Conservation (phyloP, 2,797 vertebrate species). For the Podarcis siculus region DNA sequence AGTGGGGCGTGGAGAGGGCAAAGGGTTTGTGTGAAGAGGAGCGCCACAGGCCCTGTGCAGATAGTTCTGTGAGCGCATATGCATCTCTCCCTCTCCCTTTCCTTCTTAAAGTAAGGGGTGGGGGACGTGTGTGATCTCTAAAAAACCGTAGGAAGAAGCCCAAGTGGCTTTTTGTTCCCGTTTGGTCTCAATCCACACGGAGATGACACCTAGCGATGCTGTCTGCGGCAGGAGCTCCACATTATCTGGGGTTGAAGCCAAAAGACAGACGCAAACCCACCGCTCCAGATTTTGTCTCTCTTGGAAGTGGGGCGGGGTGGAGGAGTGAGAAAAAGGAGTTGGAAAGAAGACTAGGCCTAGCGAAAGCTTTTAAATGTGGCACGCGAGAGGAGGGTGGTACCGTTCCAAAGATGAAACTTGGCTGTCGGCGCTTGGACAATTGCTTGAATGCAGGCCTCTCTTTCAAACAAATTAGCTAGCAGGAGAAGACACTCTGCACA, state of each 20-base stretch:
- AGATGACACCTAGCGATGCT: constrained; percentile 48
- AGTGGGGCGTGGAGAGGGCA: constrained; percentile 47
- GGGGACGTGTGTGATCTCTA: constrained; percentile 20
- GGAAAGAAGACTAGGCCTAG: constrained; percentile 39
- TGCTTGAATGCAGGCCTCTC: constrained; percentile 9
- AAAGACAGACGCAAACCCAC: constrained; percentile 49
- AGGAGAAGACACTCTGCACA: constrained; percentile 17
- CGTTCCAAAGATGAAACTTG: constrained; percentile 8
- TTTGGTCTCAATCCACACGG: constrained; percentile 13
- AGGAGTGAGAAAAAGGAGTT: constrained; percentile 2
- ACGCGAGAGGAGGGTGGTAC: neutral
- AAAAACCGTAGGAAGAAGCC: constrained; percentile 27
- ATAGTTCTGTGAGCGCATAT: constrained; percentile 24
- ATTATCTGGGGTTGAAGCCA: constrained; percentile 42
- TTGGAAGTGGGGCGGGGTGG: constrained; percentile 23
- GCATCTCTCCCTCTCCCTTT: constrained; percentile 28
- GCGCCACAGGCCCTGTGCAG: constrained; percentile 45
- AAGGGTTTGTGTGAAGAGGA: constrained; percentile 19
- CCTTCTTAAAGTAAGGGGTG: neutral
- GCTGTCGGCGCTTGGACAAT: constrained; percentile 10
- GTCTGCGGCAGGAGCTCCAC: constrained; percentile 24
- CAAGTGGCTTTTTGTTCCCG: constrained; percentile 11
- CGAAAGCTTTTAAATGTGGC: neutral
- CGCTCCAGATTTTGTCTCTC: constrained; percentile 61
- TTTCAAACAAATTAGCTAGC: neutral